Percentiles rank a stretch among this genome's conserved stretches.
phyloP scores from a whole-genome alignment of 2,888 invertebrate species.

The Gari tellinella region DNA sequence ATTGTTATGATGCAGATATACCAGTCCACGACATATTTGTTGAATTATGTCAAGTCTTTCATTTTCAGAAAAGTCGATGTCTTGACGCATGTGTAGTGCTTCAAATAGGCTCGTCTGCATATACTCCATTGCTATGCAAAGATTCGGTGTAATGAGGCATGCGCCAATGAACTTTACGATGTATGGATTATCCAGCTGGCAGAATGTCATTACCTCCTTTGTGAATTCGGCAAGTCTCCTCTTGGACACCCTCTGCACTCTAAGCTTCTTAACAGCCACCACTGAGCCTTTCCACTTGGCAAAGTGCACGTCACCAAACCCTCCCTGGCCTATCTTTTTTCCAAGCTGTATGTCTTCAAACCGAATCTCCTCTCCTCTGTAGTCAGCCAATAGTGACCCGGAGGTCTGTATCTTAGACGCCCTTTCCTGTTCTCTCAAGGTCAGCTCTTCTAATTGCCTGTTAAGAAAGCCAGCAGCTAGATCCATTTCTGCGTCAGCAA shows the following conservation, averaged over 20 bases:
- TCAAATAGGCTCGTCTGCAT: constrained; percentile 60
- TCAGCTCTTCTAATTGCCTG: constrained; percentile 13
- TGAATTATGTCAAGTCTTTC: constrained; percentile 49
- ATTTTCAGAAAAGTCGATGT: constrained; percentile 44
- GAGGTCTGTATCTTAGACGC: constrained; percentile 26
- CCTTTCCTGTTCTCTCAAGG: constrained; percentile 18
- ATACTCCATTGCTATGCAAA: constrained; percentile 59
- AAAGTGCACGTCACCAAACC: constrained; percentile 56
- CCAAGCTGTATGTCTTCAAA: constrained; percentile 47
- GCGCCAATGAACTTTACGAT: constrained; percentile 61
- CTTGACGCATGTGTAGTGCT: constrained; percentile 40
- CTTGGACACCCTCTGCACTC: constrained; percentile 43
- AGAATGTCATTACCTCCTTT: constrained; percentile 42
- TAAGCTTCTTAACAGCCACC: constrained; percentile 58
- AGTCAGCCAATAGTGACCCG: constrained; percentile 21
- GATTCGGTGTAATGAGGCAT: constrained; percentile 42
- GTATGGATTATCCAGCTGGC: constrained; percentile 46
- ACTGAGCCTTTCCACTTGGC: constrained; percentile 49
- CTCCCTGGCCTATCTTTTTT: constrained; percentile 55
- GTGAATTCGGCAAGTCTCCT: constrained; percentile 40
- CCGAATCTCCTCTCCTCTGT: constrained; percentile 30
- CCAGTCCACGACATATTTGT: constrained; percentile 41
- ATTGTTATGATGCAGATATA: constrained; percentile 51
- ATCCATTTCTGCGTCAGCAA: not conserved
- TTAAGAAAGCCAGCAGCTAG: constrained; percentile 10